Conservation (phyloP, 2,888 invertebrate species). For the Unio delphinus region DNA sequence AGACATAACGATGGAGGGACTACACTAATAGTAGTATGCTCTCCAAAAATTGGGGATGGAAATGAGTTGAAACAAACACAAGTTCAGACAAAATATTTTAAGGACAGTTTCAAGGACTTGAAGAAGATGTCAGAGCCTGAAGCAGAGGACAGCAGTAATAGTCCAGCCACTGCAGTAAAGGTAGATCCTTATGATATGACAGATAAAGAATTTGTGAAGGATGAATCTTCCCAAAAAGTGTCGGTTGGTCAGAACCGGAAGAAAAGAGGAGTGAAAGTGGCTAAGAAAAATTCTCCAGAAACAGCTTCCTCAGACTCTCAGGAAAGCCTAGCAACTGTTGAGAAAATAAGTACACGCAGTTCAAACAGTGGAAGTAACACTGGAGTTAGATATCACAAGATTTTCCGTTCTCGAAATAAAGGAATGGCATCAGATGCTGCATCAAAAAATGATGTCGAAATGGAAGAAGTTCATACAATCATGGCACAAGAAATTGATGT, state of each 20-base stretch:
- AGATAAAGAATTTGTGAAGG: neutral
- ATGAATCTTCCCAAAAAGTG: too few relatives aligned
- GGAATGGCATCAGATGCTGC: constrained; percentile 19
- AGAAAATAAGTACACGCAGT: neutral
- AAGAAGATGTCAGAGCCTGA: constrained; percentile 16
- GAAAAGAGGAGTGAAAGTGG: too few relatives aligned
- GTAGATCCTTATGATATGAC: constrained; percentile 4
- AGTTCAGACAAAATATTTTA: constrained; percentile 50
- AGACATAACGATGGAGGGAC: constrained; percentile 53
- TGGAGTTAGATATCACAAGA: constrained; percentile 23
- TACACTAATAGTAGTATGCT: constrained; percentile 60
- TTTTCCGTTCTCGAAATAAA: constrained; percentile 44
- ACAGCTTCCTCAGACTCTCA: constrained; percentile 18
- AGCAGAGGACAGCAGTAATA: constrained; percentile 1
- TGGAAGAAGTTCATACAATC: constrained; percentile 1
- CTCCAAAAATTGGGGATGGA: constrained; percentile 49
- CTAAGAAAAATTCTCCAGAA: constrained; percentile 3
- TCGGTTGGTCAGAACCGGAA: too few relatives aligned
- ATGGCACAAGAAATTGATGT: constrained; percentile 1
- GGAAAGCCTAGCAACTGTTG: neutral
- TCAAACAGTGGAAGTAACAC: neutral
- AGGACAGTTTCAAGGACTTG: constrained; percentile 32
- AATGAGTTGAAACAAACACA: constrained; percentile 41
- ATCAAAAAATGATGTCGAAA: constrained; percentile 4
- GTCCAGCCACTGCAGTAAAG: constrained; percentile 13